Percentiles rank a stretch among this genome's conserved stretches.
Evolutionary conservation across 2,797 vertebrate genomes (phyloP).

Genomic region (Danionella dracula): DNA sequence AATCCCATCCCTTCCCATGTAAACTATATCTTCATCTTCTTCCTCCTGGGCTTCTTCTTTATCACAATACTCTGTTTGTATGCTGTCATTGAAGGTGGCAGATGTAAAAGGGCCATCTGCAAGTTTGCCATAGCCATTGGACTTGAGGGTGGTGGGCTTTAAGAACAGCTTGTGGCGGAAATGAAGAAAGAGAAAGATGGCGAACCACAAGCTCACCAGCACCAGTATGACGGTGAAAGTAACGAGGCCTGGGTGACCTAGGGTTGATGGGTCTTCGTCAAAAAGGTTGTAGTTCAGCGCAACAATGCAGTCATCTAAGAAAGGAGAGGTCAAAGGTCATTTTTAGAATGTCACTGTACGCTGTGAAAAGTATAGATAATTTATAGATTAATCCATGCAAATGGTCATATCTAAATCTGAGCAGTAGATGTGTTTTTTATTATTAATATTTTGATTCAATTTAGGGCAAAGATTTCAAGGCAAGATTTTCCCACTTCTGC

Average conservation of each 20-base stretch:
- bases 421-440: no score
- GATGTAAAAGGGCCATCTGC: conserved; percentile 34
- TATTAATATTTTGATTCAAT: no score
- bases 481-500: no score
- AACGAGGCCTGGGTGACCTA: conserved; percentile 53
- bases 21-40: conserved; percentile 86
- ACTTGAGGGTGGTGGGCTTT: conserved; percentile 46
- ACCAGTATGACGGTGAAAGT: conserved; percentile 62
- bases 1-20: conserved; percentile 89
- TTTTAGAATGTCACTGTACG: no score
- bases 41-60: conserved; percentile 59
- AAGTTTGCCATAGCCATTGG: conserved; percentile 74
- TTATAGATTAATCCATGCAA: no score
- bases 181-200: conserved; percentile 68
- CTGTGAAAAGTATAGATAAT: no score
- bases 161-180: conserved; percentile 47
- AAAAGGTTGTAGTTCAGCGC: conserved; percentile 48
- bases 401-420: no score
- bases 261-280: not conserved
- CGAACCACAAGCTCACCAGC: conserved; percentile 63
- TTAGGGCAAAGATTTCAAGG: no score
- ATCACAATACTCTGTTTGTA: conserved; percentile 76
- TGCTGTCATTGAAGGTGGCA: conserved; percentile 56
- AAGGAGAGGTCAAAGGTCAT: not conserved
- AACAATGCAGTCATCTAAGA: conserved; percentile 69